Evolutionary conservation across 53 echinoderm and acorn worm species (phyloP).

Genomic region (Apostichopus leukothele): DNA sequence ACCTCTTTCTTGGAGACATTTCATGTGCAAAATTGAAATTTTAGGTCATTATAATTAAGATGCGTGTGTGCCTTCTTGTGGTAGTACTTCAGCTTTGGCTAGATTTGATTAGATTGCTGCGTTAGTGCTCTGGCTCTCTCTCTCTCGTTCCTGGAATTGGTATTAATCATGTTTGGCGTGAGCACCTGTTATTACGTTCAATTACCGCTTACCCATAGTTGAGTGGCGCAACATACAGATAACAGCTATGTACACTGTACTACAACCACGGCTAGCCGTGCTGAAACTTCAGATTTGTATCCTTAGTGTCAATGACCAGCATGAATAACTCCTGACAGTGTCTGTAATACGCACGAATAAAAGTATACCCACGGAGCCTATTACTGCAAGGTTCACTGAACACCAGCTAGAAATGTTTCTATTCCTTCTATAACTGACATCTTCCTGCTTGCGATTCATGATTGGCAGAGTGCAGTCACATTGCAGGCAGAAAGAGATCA

Average conservation of each 20-base stretch:
- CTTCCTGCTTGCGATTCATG: background rate
- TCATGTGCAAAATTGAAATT: too few species aligned
- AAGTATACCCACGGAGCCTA: conserved; percentile 34
- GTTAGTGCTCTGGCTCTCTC: background rate
- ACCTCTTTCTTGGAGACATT: too few species aligned
- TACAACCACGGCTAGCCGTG: background rate
- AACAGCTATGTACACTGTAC: background rate
- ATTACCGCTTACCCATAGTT: conserved; percentile 19
- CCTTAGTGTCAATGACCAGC: conserved; percentile 27
- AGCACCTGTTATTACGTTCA: conserved; percentile 30
- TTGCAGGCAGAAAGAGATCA: background rate
- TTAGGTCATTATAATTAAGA: too few species aligned
- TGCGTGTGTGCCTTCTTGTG: too few species aligned
- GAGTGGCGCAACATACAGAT: background rate
- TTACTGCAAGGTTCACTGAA: background rate
- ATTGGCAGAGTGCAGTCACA: background rate
- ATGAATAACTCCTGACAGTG: conserved; percentile 9
- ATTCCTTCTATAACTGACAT: background rate
- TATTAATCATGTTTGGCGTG: conserved; percentile 13
- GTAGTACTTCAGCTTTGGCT: too few species aligned
- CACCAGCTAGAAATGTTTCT: background rate
- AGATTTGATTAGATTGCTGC: too few species aligned
- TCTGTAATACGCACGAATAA: conserved; percentile 14
- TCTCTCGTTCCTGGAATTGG: conserved; percentile 2
- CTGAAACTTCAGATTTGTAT: background rate